A percentile compares a stretch with the other conserved stretches of the same genome.
phyloP scores from a whole-genome alignment of 2,888 invertebrate species.

The Pristionchus exspectatus region DNA sequence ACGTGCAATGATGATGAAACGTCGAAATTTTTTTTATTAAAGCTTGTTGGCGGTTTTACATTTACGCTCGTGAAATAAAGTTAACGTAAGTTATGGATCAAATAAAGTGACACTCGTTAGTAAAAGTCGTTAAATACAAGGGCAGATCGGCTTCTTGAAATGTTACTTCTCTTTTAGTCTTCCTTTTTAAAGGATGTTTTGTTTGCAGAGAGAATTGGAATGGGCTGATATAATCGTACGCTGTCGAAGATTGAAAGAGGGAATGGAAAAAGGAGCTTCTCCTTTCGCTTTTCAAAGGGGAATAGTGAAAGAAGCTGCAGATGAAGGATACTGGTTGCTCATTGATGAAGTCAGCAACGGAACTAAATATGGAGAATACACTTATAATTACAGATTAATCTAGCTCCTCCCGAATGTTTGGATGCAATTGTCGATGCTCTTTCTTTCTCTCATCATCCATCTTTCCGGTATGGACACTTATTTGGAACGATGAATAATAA shows the following conservation, averaged over 20 bases:
- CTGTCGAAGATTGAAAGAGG: conserved; percentile 57
- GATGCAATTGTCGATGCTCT: conserved; percentile 72
- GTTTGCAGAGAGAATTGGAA: conserved; percentile 56
- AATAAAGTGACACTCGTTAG: no score
- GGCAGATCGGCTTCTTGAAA: no score
- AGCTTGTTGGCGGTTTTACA: no score
- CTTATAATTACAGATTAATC: conserved; percentile 87
- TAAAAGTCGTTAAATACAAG: no score
- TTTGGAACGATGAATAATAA: no score
- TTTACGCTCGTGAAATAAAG: no score
- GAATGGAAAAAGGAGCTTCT: conserved; percentile 67
- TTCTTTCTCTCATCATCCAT: conserved; percentile 62
- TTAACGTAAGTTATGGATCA: no score
- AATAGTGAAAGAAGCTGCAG: conserved; percentile 90
- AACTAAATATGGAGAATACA: not conserved
- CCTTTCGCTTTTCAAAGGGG: conserved; percentile 82
- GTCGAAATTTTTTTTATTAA: no score
- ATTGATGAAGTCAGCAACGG: conserved; percentile 86
- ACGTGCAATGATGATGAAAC: no score
- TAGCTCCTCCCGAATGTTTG: conserved; percentile 94
- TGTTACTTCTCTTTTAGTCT: not conserved
- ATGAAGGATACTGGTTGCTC: conserved; percentile 93
- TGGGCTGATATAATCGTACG: conserved; percentile 68
- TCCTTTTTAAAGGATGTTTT: not conserved
- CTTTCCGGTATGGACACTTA: conserved; percentile 62